Base-by-base conservation (phyloP, 2,888 invertebrate species). In the Pherbina coryleti region DNA sequence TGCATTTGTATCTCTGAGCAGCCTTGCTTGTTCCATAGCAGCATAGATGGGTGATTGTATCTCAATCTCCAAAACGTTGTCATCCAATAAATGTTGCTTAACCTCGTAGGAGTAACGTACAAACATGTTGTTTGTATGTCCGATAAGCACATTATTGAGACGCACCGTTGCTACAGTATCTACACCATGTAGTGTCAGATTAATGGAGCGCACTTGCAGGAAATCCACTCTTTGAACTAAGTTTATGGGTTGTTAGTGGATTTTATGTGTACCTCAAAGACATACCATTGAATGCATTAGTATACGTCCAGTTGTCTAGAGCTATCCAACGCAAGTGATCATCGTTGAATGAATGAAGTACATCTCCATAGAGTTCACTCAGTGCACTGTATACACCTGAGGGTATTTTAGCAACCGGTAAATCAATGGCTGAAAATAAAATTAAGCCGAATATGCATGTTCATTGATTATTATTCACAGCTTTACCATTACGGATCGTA, bases 81-180 rank as follows among this genome's bases (percentile, higher is more conserved):
- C 83, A 7, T 91, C 92, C 75, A 82, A 71, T 14, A 86, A 78
- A 77, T 83, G 67, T 5, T 82, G 81, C 82, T 93, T 94, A 14
- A 97, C 91, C 82, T 95, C 92, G 84, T 93, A 95, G 22, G 91
- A 91, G 85, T 97, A 96, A 86, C 93, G 91, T 8, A 94, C 91
- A 88, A 98, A 98, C 97, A 97, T 97, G 87, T 98, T 97, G 81
- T 93, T 91, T 0, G 94, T 92, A 49, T 87, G 86, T 0, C 94
- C 95, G 55, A 97, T 86, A 0, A 90, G 85, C 28, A 91, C 84
- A 17, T 91, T 92, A 89, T 98, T 98, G 11, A 98, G 80, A 83
- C 90, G 91, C 62, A 98, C 91, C 17, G 90, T 92, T 2, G 96
- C 92, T 78, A 96, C 92, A 0, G 98, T 97, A 87, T 98, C 98